Evolutionary conservation across 1,140 invertebrate species (phyloP).

Genomic region (Drosophila murphyi): DNA sequence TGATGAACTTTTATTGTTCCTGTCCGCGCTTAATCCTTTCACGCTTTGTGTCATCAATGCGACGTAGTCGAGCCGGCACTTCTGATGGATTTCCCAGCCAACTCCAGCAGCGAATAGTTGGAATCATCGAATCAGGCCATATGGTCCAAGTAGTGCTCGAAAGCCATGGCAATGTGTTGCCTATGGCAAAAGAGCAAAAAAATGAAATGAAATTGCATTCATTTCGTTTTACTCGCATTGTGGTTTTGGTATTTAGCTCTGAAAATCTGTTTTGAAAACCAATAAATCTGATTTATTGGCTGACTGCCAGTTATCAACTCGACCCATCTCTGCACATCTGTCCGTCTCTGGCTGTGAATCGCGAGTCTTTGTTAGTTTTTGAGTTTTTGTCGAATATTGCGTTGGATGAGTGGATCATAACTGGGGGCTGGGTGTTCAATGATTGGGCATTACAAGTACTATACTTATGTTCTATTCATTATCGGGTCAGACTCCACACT

Average conservation of each 20-base stretch:
- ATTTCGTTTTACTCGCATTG: constrained; percentile 61
- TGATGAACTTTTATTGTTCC: constrained; percentile 77
- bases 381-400: constrained; percentile 22
- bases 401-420: constrained; percentile 5
- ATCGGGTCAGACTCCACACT: not conserved
- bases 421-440: not conserved
- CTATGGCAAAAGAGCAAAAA: constrained; percentile 11
- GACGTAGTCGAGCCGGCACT: constrained; percentile 40
- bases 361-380: constrained; percentile 28
- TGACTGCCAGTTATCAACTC: constrained; percentile 26
- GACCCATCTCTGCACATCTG: constrained; percentile 2
- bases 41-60: constrained; percentile 73
- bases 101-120: constrained; percentile 16
- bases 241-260: constrained; percentile 48
- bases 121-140: constrained; percentile 51
- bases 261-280: constrained; percentile 82
- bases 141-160: constrained; percentile 49
- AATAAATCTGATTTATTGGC: constrained; percentile 83
- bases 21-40: constrained; percentile 71
- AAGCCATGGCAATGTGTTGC: constrained; percentile 56
- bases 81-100: constrained; percentile 67
- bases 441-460: not conserved
- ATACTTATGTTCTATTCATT: not conserved
- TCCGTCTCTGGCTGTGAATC: constrained; percentile 14
- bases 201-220: constrained; percentile 34